These are phyloP conservation scores for Sebastes kiyomatsui DNA, from an alignment of 2,797 vertebrate genomes.

Conservation along the genomic window DNA sequence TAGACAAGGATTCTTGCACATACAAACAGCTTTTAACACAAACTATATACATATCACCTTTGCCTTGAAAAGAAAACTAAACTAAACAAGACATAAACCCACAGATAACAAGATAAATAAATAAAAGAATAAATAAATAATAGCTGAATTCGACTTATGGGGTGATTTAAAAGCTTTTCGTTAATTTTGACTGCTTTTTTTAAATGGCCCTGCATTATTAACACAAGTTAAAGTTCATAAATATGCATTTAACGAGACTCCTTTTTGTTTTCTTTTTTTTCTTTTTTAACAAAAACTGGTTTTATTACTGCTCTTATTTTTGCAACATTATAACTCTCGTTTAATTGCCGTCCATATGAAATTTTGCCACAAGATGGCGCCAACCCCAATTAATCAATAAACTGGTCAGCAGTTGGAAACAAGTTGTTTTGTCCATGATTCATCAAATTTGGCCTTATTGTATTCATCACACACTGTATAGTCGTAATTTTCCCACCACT, in stretches of 20 bases:
- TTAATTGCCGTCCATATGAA: background rate
- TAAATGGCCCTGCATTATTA: background rate
- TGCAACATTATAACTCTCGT: background rate
- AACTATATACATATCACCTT: too few relatives aligned
- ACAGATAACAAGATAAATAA: too few relatives aligned
- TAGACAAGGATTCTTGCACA: too few relatives aligned
- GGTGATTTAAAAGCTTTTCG: fast-evolving
- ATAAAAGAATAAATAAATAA: too few relatives aligned
- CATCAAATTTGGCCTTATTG: conserved; percentile 52
- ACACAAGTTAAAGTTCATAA: background rate
- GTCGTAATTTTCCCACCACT: too few relatives aligned
- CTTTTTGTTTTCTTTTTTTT: background rate
- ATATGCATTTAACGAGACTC: fast-evolving
- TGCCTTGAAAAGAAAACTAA: too few relatives aligned
- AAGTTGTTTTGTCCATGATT: conserved; percentile 67
- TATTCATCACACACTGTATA: background rate
- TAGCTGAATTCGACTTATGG: background rate
- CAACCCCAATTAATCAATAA: conserved; percentile 43
- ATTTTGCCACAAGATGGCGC: conserved; percentile 68
- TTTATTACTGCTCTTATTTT: background rate
- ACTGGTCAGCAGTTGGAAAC: conserved; percentile 30
- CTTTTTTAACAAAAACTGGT: background rate
- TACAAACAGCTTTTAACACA: too few relatives aligned
- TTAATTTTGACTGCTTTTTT: background rate
- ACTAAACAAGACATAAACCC: too few relatives aligned